Evolutionary conservation across 2,113 vertebrate genomes (phyloP), one percentile per base, ranked within the genome.

Genomic region (Notarius lentiginosus): DNA sequence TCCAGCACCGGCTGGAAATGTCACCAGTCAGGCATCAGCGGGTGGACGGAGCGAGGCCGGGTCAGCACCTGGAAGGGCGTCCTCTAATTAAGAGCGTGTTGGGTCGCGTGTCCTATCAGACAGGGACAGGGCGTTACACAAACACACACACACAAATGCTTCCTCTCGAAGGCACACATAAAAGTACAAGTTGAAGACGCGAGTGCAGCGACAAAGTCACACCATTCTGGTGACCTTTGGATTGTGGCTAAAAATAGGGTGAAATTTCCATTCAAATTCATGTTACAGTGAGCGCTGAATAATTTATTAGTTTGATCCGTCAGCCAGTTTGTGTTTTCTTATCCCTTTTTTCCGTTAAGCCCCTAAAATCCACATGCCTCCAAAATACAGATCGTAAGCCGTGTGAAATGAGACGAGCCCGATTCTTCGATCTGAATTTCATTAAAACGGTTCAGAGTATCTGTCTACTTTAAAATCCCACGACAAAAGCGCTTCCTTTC

Each of bases 61-160:
- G 94, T 94, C 93, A 93, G 94, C 94, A 95, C 95, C 94, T 94
- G 94, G 94, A 95, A 95, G 94, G 94, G 95, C 93, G 94, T 95
- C 94, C 94, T 95, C 94, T 95, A 96, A 96, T 95, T 95, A 95
- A 93, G 91, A 94, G 92, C 91, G 91, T 96, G 95, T 95, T 93
- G 89, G 92, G 87, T 93, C 93, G 22, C 92, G 91, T 95, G 94
- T 95, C 87, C 93, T 93, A 94, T 94, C 95, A 95, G 93, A 93
- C 93, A 91, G 92, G 93, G 90, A 93, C 92, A 94, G 92, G 55
- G 86, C 88, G 53, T 51, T 55, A 60, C 22, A 70, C 55, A 85
- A 65, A 49, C 63, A 41, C 79, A 17, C 77, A 86, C 22, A 11
- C 56, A 76, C 65, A 72, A 7, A 53, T 20, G 3, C 66, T 86